A percentile compares a stretch with the other conserved stretches of the same genome.
phyloP scores from a whole-genome alignment of 2,888 invertebrate genomes.

The Clepsis dumicolana region DNA sequence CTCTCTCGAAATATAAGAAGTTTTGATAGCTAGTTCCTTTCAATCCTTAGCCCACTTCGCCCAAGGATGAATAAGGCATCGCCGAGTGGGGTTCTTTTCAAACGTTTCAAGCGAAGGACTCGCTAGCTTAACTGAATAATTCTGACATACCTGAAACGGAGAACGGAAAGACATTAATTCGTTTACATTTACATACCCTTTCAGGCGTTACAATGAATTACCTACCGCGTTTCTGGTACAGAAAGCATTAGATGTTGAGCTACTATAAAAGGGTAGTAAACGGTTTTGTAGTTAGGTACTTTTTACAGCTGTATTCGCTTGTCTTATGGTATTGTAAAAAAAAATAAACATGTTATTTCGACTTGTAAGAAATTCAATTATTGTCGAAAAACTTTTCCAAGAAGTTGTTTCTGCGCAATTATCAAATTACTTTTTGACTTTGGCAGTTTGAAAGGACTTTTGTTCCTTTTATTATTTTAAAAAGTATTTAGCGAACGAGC shows the following conservation, averaged over 20 bases:
- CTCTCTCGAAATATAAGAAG: neutral
- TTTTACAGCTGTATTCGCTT: neutral
- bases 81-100: constrained; percentile 4
- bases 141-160: constrained; percentile 13
- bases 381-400: neutral
- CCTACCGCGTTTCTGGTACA: neutral
- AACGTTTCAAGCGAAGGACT: neutral
- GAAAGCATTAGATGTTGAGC: neutral
- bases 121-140: constrained; percentile 2
- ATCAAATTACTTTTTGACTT: constrained; percentile 3
- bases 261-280: too few species aligned
- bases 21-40: neutral
- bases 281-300: neutral
- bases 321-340: neutral
- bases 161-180: constrained; percentile 6
- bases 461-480: constrained; percentile 22
- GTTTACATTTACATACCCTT: constrained; percentile 3
- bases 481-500: constrained; percentile 15
- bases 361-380: neutral
- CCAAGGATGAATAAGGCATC: constrained; percentile 9
- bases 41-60: neutral
- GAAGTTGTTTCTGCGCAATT: constrained; percentile 9
- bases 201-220: constrained; percentile 16
- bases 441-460: constrained; percentile 5
- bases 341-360: neutral